Conservation (phyloP, 2,888 invertebrate genomes). For the Xylota sylvarum region DNA sequence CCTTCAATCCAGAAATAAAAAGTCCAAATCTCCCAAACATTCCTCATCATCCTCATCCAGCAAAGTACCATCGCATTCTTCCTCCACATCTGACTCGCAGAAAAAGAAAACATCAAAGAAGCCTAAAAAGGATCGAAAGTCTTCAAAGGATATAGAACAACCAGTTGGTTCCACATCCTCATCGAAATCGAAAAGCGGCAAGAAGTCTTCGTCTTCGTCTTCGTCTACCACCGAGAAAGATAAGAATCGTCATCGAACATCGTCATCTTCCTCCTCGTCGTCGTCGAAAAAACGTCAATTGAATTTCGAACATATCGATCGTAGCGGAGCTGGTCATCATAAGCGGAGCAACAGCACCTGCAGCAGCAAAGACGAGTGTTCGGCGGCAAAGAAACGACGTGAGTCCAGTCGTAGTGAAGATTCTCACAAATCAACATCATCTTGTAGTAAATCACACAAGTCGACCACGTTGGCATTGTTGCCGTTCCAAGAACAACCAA, state of each 20-base stretch:
- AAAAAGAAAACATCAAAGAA: conserved; percentile 60
- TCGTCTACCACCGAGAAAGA: conserved; percentile 81
- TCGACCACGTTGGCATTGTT: conserved; percentile 51
- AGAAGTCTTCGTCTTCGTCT: conserved; percentile 67
- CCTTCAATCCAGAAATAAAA: conserved; percentile 87
- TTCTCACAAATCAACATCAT: conserved; percentile 49
- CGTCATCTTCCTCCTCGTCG: conserved; percentile 74
- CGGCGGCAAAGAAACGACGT: conserved; percentile 78
- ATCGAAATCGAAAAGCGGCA: conserved; percentile 63
- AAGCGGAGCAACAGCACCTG: conserved; percentile 68
- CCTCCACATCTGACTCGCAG: conserved; percentile 38
- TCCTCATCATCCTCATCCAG: conserved; percentile 61
- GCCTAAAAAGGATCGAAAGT: conserved; percentile 58
- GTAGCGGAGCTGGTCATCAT: conserved; percentile 81
- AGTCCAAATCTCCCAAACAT: conserved; percentile 80
- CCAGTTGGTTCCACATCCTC: conserved; percentile 22
- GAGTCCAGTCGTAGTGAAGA: conserved; percentile 80
- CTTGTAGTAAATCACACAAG: conserved; percentile 40
- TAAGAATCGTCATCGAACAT: conserved; percentile 81
- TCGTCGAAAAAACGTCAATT: conserved; percentile 84
- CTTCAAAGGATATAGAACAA: conserved; percentile 46
- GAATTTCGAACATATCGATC: conserved; percentile 85
- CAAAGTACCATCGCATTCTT: conserved; percentile 78
- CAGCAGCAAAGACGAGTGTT: conserved; percentile 56
- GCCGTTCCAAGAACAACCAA: conserved; percentile 55